Conservation (phyloP, 2,888 invertebrate genomes). For the Eupithecia abbreviata region DNA sequence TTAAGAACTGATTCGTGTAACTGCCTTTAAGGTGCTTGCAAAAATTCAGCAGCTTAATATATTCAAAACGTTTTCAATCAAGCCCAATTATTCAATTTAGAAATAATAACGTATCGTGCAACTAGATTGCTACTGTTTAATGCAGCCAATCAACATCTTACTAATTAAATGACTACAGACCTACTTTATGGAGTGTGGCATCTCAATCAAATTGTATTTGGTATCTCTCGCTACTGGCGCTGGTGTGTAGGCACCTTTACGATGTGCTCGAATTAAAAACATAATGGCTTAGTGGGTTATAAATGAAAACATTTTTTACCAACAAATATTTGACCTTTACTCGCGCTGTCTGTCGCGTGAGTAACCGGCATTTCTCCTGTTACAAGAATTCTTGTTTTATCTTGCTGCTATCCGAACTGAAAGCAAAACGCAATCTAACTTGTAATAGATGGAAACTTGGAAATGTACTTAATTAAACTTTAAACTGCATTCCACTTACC, state of each 20-base stretch:
- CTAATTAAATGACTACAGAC: conserved; percentile 38
- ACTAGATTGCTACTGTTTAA: conserved; percentile 38
- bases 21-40: neutral
- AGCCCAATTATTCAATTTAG: conserved; percentile 26
- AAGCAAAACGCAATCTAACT: conserved; percentile 15
- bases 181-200: conserved; percentile 37
- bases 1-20: neutral
- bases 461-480: conserved; percentile 44
- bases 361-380: conserved; percentile 5
- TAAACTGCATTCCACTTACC: conserved; percentile 41
- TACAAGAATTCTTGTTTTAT: neutral
- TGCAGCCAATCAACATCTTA: conserved; percentile 39
- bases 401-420: neutral
- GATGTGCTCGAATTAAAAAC: conserved; percentile 56
- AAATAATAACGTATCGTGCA: conserved; percentile 25
- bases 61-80: conserved; percentile 19
- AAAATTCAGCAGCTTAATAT: conserved; percentile 9
- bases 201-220: conserved; percentile 39
- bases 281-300: conserved; percentile 56
- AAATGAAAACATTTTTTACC: conserved; percentile 46
- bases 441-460: conserved; percentile 16
- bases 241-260: conserved; percentile 38
- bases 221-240: conserved; percentile 30
- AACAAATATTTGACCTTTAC: conserved; percentile 36
- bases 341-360: conserved; percentile 14